A percentile compares a stretch with the other conserved stretches of the same genome.
Evolutionary conservation across 2,888 invertebrate species (phyloP).

Genomic region (Ormyrus rosae): DNA sequence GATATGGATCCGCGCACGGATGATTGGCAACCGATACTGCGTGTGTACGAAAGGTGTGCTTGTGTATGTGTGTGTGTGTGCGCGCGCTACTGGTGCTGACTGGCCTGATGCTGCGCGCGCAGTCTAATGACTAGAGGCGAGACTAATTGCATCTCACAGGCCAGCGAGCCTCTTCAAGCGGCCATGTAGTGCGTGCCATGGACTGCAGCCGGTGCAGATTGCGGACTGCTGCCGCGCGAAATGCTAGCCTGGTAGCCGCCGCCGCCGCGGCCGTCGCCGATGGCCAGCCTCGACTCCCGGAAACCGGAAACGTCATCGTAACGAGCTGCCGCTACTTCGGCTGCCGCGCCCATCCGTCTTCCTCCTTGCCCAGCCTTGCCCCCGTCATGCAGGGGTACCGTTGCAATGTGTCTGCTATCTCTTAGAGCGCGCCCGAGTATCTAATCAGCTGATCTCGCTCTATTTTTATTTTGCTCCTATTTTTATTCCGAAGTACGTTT

Average conservation of each 20-base stretch:
- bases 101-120: slow-evolving; percentile 6
- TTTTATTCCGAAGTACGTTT: no score
- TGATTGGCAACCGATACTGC: slow-evolving; percentile 44
- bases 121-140: slow-evolving; percentile 51
- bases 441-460: neutral
- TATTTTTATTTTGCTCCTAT: neutral
- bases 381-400: no score
- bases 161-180: slow-evolving; percentile 50
- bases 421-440: neutral
- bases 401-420: neutral
- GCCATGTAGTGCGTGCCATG: slow-evolving; percentile 16
- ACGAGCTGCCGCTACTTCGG: slow-evolving; percentile 42
- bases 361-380: neutral
- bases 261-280: neutral
- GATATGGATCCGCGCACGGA: slow-evolving; percentile 23
- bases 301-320: slow-evolving; percentile 42
- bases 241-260: neutral
- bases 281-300: neutral
- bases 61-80: neutral
- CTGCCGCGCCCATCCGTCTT: slow-evolving; percentile 24
- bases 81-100: slow-evolving; percentile 33
- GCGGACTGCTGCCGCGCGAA: slow-evolving; percentile 17
- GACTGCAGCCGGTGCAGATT: slow-evolving; percentile 47
- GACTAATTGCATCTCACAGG: slow-evolving; percentile 57
- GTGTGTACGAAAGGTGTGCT: neutral